These are phyloP conservation scores for Osmoderma eremita DNA, from an alignment of 2,888 invertebrate species.

Conservation along the genomic window DNA sequence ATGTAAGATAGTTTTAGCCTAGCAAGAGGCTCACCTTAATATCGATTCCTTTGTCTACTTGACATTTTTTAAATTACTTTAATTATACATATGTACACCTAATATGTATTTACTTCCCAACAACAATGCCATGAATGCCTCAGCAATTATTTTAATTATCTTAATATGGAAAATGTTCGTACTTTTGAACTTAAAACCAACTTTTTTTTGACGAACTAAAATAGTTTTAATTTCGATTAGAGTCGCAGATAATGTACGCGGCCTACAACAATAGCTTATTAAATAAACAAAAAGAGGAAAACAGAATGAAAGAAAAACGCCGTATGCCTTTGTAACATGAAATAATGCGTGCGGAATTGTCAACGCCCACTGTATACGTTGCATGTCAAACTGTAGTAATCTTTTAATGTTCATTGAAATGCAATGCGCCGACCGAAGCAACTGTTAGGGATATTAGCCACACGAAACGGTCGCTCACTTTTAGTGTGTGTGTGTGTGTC, in stretches of 20 bases:
- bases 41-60: too few species aligned
- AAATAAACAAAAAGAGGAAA: constrained; percentile 14
- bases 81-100: too few species aligned
- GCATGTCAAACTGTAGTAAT: constrained; percentile 62
- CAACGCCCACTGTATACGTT: constrained; percentile 59
- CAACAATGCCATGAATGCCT: too few species aligned
- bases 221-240: constrained; percentile 33
- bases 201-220: constrained; percentile 9
- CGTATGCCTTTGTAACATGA: constrained; percentile 43
- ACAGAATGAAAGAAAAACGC: neutral
- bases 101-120: neutral
- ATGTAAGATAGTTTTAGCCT: too few species aligned
- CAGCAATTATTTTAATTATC: constrained; percentile 17
- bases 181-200: constrained; percentile 2
- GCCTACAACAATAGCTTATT: constrained; percentile 33
- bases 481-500: constrained; percentile 7
- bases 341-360: constrained; percentile 61
- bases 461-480: constrained; percentile 32
- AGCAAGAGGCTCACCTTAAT: too few species aligned
- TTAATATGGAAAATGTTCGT: neutral
- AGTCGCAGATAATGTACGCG: constrained; percentile 26
- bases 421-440: constrained; percentile 41
- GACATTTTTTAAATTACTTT: too few species aligned
- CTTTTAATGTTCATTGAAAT: constrained; percentile 60
- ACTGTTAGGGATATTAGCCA: constrained; percentile 42